Evolutionary conservation across 2,888 invertebrate species (phyloP), one percentile per base, ranked within the genome.

Genomic region (Lithophane socia): DNA sequence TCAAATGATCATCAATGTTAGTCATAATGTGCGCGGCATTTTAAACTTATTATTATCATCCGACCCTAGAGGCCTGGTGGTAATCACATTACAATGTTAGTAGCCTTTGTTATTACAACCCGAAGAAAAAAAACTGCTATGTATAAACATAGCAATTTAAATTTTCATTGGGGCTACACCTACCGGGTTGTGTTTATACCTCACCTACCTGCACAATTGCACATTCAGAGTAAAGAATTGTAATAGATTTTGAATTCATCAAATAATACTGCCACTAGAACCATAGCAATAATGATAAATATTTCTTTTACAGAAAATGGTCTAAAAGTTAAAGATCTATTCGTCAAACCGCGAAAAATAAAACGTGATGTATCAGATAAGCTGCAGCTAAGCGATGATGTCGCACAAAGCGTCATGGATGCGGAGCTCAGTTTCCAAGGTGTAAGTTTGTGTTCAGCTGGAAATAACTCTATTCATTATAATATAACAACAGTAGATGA

Each of bases 391-490:
- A 86, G 91, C 1, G 91, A 92, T 18, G 92, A 94, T 21, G 92
- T 96, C 21, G 90, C 95, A 3, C 92, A 95, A 44, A 94, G 93
- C 71, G 75, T 97, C 29, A 94, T 97, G 91, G 87, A 92, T 54
- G 94, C 97, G 0, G 94, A 96, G 16, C 91, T 97, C 16, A 96
- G 94, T 86, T 93, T 97, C 7, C 93, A 95, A 93, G 97, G 97
- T 81, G 97, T 97, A 92, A 96, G 97, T 95, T 86, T 82, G 73
- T 74, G 73, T 73, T 71, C 21, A 63, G 42, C 64, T 54, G 63
- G 44, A 68, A 78, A 56, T 82, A 85, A 75, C 85, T 63, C 49
- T 69, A 56, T 54, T 60, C 69, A 61, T 67, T 16, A n/a, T n/a
- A 21, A 44, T 52, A 21, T 69, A 49, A 9, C 18, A 10, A n/a